Evolutionary conservation across 2,113 vertebrate species (phyloP).

Genomic region (Lepisosteus oculatus): DNA sequence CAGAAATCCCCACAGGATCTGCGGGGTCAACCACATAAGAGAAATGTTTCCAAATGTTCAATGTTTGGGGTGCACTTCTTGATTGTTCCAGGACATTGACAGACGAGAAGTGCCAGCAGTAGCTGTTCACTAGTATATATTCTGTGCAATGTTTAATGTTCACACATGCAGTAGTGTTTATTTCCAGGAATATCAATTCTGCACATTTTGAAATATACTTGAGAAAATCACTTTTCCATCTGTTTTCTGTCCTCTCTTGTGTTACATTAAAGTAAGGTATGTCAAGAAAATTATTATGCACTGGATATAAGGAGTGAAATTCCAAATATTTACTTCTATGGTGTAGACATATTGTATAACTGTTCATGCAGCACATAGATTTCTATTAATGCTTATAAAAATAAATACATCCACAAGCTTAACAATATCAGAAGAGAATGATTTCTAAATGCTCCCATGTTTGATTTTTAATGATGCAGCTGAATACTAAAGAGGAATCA

Average conservation of each 20-base stretch:
- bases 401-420: constrained; percentile 9
- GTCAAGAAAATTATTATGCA: constrained; percentile 32
- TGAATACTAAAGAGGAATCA: neutral
- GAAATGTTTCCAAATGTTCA: constrained; percentile 46
- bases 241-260: constrained; percentile 34
- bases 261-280: constrained; percentile 11
- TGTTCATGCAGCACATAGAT: constrained; percentile 36
- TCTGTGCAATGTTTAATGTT: constrained; percentile 46
- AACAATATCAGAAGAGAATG: neutral
- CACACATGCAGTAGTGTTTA: constrained; percentile 42
- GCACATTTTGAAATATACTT: constrained; percentile 20
- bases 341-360: neutral
- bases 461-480: neutral
- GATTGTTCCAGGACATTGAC: constrained; percentile 41
- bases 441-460: neutral
- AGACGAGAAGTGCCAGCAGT: constrained; percentile 46
- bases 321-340: constrained; percentile 25
- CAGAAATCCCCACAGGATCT: constrained; percentile 37
- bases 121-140: constrained; percentile 36
- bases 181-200: constrained; percentile 50
- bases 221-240: constrained; percentile 34
- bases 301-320: constrained; percentile 29
- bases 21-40: constrained; percentile 59
- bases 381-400: constrained; percentile 41
- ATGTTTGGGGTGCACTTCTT: constrained; percentile 41